These are phyloP conservation scores for Ctenopoma multispine DNA, from an alignment of 2,797 vertebrate genomes.

Conservation along the genomic window DNA sequence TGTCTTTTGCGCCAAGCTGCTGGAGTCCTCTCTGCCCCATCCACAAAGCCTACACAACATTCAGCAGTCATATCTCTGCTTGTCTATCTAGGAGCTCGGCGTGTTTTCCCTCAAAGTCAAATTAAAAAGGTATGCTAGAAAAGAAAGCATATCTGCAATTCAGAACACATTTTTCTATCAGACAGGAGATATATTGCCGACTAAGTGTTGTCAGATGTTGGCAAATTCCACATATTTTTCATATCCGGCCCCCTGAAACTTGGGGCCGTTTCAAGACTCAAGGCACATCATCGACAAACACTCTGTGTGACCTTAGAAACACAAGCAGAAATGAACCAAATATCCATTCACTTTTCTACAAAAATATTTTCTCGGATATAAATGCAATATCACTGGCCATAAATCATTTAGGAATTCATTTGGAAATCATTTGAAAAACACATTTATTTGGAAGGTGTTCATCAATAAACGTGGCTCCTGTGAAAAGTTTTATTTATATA, in stretches of 20 bases:
- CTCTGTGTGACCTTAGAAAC: conserved; percentile 77
- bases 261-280: conserved; percentile 75
- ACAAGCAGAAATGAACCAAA: conserved; percentile 75
- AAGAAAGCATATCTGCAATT: conserved; percentile 80
- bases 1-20: conserved; percentile 74
- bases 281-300: conserved; percentile 78
- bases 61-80: conserved; percentile 65
- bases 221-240: conserved; percentile 86
- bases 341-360: conserved; percentile 73
- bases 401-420: conserved; percentile 84
- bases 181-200: conserved; percentile 84
- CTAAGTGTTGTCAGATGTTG: conserved; percentile 87
- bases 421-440: conserved; percentile 81
- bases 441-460: conserved; percentile 78
- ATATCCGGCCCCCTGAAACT: conserved; percentile 83
- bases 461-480: conserved; percentile 79
- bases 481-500: conserved; percentile 82
- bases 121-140: conserved; percentile 82
- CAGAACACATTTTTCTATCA: conserved; percentile 85
- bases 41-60: conserved; percentile 64
- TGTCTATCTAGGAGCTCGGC: conserved; percentile 68
- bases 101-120: conserved; percentile 79
- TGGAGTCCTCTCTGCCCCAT: conserved; percentile 71
- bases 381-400: conserved; percentile 81
- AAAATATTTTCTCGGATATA: conserved; percentile 80